Percentiles rank a stretch among this genome's conserved stretches.
phyloP scores from a whole-genome alignment of 2,113 vertebrate genomes.

The Myotis yumanensis region DNA sequence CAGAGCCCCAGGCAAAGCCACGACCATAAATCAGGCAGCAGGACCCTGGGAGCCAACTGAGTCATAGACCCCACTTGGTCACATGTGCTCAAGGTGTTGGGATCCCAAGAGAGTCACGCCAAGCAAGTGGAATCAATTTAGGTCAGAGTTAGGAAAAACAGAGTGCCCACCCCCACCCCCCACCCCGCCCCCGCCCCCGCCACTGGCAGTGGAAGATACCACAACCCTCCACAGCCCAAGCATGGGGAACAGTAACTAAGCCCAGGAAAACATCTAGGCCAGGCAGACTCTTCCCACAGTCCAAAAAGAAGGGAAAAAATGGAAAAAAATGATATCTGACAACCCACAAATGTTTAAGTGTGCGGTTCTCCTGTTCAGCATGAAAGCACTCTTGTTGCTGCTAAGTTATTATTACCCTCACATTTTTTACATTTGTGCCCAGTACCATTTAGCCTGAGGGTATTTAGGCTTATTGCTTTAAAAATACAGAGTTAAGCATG shows the following conservation, averaged over 20 bases:
- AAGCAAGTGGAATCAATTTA: slow-evolving; percentile 68
- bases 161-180: not conserved
- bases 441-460: slow-evolving; percentile 52
- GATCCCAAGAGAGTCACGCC: slow-evolving; percentile 20
- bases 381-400: slow-evolving; percentile 54
- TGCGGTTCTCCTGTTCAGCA: slow-evolving; percentile 20
- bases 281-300: slow-evolving; percentile 48
- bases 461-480: slow-evolving; percentile 52
- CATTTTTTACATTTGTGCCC: slow-evolving; percentile 58
- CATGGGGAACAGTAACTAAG: not conserved
- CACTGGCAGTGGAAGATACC: not conserved
- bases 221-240: slow-evolving; percentile 29
- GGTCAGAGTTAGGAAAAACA: slow-evolving; percentile 51
- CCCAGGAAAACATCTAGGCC: slow-evolving; percentile 54
- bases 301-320: not conserved
- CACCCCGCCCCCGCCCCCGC: too few species aligned
- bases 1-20: slow-evolving; percentile 31
- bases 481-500: slow-evolving; percentile 60
- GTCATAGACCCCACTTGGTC: slow-evolving; percentile 35
- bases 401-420: slow-evolving; percentile 45
- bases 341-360: slow-evolving; percentile 56
- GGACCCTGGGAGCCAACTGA: slow-evolving; percentile 30
- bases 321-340: not conserved
- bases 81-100: slow-evolving; percentile 53
- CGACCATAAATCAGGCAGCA: slow-evolving; percentile 44